Conservation (phyloP, 2,888 invertebrate species). For the Scaptomyza tumidula region DNA sequence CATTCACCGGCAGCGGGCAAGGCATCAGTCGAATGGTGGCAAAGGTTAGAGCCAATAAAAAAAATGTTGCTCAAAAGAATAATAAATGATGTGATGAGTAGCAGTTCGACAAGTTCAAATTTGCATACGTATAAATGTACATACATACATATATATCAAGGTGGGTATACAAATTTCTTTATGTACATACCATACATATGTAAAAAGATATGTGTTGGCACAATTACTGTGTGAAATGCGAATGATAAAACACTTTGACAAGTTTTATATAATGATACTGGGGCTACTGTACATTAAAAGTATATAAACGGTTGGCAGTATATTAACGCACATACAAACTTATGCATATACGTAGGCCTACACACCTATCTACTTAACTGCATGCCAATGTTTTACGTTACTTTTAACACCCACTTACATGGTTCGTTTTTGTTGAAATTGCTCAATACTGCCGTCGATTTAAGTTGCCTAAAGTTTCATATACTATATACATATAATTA, state of each 20-base stretch:
- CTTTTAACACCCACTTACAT: conserved; percentile 45
- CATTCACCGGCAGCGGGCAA: conserved; percentile 41
- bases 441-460: conserved; percentile 19
- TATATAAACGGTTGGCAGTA: conserved; percentile 2
- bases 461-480: conserved; percentile 23
- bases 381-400: conserved; percentile 11
- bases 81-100: conserved; percentile 29
- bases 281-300: conserved; percentile 8
- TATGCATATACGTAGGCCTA: not conserved
- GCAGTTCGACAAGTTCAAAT: conserved; percentile 32
- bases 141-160: conserved; percentile 13
- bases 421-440: conserved; percentile 25
- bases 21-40: conserved; percentile 3
- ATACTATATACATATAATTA: conserved; percentile 25
- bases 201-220: conserved; percentile 4
- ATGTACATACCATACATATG: not conserved
- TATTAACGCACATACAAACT: conserved; percentile 1
- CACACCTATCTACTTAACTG: not conserved
- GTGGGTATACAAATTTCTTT: conserved; percentile 9
- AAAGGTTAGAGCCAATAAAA: conserved; percentile 59
- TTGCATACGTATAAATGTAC: conserved; percentile 41
- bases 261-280: conserved; percentile 46
- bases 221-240: not conserved
- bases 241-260: conserved; percentile 26
- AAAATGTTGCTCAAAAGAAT: conserved; percentile 7